phyloP scores from a whole-genome alignment of 2,888 invertebrate species.

The Ptilodon capucinus region DNA sequence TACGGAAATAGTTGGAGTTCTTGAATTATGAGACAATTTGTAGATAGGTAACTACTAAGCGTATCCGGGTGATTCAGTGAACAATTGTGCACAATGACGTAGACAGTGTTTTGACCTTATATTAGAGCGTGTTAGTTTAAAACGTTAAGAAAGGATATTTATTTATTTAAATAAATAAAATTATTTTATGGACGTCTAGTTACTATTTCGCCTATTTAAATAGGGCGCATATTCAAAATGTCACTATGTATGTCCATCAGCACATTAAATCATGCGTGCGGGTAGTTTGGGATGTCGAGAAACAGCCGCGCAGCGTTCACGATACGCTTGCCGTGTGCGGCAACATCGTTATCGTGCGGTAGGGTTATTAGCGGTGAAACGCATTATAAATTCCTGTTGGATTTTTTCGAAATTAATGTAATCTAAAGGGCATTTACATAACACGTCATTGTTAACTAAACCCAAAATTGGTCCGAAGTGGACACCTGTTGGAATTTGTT shows the following conservation, averaged over 20 bases:
- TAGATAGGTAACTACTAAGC: slow-evolving; percentile 30
- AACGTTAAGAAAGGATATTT: not conserved
- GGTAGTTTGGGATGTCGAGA: not conserved
- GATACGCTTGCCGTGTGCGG: not conserved
- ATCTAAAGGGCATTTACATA: slow-evolving; percentile 26
- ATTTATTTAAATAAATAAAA: too few species aligned
- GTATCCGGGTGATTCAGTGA: slow-evolving; percentile 22
- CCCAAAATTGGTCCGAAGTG: slow-evolving; percentile 54
- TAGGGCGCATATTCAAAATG: too few species aligned
- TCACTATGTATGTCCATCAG: too few species aligned
- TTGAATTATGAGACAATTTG: slow-evolving; percentile 40
- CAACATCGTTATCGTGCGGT: not conserved
- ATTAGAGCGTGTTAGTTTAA: not conserved
- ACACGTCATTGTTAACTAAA: slow-evolving; percentile 28
- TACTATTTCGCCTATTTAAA: too few species aligned
- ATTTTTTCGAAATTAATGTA: slow-evolving; percentile 15
- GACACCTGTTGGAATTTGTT: slow-evolving; percentile 71
- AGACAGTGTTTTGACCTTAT: not conserved
- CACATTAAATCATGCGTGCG: too few species aligned
- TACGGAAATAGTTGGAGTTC: slow-evolving; percentile 48
- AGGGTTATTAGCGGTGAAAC: not conserved
- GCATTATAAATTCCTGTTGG: not conserved
- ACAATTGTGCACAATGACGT: not conserved
- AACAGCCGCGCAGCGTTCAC: not conserved
- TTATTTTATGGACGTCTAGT: too few species aligned